Evolutionary conservation across 2,797 vertebrate genomes (phyloP).

Genomic region (Fistularia tabacaria): DNA sequence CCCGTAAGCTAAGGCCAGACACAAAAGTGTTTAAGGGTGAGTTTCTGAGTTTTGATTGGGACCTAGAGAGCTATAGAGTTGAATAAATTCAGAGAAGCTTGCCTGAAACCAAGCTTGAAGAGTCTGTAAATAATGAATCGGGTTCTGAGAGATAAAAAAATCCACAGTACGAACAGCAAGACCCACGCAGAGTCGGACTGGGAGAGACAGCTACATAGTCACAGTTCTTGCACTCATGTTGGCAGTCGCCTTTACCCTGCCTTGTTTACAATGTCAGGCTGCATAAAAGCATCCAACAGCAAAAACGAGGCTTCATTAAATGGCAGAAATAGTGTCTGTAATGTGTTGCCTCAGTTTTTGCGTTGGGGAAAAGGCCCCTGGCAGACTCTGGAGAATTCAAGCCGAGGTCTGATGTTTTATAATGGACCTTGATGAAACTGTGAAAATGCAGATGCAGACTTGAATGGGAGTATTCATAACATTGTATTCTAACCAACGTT

Average conservation of each 20-base stretch:
- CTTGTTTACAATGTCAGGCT: slow-evolving; percentile 31
- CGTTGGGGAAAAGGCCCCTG: slow-evolving; percentile 13
- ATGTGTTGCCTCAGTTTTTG: slow-evolving; percentile 14
- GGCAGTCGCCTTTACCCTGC: slow-evolving; percentile 21
- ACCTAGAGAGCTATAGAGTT: slow-evolving; percentile 30
- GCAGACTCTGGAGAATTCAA: slow-evolving; percentile 22
- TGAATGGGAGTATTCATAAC: slow-evolving; percentile 2
- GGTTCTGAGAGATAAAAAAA: slow-evolving; percentile 46
- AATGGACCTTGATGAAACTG: slow-evolving; percentile 1
- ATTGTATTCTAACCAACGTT: slow-evolving; percentile 1
- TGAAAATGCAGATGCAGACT: background rate
- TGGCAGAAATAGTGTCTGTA: slow-evolving; percentile 20
- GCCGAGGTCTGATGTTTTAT: slow-evolving; percentile 12
- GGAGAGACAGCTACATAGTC: slow-evolving; percentile 24
- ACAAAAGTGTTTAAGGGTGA: slow-evolving; percentile 30
- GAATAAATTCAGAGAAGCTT: slow-evolving; percentile 45
- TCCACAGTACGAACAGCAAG: slow-evolving; percentile 1
- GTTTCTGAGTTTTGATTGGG: slow-evolving; percentile 47
- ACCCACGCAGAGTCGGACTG: background rate
- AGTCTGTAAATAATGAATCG: slow-evolving; percentile 57
- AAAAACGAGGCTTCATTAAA: slow-evolving; percentile 9
- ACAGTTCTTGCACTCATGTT: slow-evolving; percentile 26
- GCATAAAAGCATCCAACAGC: slow-evolving; percentile 42
- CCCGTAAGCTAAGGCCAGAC: slow-evolving; percentile 7
- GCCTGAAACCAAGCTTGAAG: slow-evolving; percentile 24